Evolutionary conservation across 2,888 invertebrate species (phyloP).

Genomic region (Ethmia dodecea): DNA sequence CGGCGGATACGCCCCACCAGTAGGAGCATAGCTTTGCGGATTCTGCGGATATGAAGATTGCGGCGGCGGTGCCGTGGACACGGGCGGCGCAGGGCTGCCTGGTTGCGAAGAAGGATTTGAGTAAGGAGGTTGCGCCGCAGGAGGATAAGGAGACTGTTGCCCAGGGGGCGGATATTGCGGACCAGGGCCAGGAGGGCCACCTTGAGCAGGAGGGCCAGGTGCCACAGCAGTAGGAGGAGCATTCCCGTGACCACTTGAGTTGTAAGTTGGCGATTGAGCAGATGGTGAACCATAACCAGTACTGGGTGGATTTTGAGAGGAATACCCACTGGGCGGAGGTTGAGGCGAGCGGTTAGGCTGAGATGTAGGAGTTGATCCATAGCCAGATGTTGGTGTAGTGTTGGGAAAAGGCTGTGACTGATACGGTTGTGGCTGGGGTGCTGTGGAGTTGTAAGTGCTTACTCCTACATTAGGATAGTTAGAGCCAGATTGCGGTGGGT

Average conservation of each 20-base stretch:
- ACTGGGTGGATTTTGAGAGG: slow-evolving; percentile 74
- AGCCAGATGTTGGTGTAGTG: slow-evolving; percentile 69
- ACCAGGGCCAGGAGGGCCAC: slow-evolving; percentile 66
- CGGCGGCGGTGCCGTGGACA: slow-evolving; percentile 76
- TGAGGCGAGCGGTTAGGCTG: slow-evolving; percentile 77
- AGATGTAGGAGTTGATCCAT: slow-evolving; percentile 72
- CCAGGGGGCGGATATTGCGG: slow-evolving; percentile 81
- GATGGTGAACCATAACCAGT: slow-evolving; percentile 81
- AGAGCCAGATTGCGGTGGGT: slow-evolving; percentile 60
- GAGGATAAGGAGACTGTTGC: slow-evolving; percentile 81
- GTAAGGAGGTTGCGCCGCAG: slow-evolving; percentile 78
- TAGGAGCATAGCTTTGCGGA: slow-evolving; percentile 65
- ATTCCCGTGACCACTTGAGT: slow-evolving; percentile 77
- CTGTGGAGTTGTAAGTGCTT: slow-evolving; percentile 65
- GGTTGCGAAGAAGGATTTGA: slow-evolving; percentile 75
- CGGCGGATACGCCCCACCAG: slow-evolving; percentile 66
- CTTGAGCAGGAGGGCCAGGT: slow-evolving; percentile 66
- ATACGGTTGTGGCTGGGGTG: slow-evolving; percentile 68
- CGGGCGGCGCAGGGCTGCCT: slow-evolving; percentile 69
- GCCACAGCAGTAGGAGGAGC: slow-evolving; percentile 68
- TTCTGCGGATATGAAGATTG: slow-evolving; percentile 75
- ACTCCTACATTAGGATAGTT: slow-evolving; percentile 70
- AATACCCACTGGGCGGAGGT: slow-evolving; percentile 74
- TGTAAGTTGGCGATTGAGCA: slow-evolving; percentile 80
- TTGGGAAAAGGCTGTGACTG: slow-evolving; percentile 71